These are phyloP conservation scores for Leptobrachium leishanense DNA, from an alignment of 2,113 vertebrate species.

Conservation along the genomic window DNA sequence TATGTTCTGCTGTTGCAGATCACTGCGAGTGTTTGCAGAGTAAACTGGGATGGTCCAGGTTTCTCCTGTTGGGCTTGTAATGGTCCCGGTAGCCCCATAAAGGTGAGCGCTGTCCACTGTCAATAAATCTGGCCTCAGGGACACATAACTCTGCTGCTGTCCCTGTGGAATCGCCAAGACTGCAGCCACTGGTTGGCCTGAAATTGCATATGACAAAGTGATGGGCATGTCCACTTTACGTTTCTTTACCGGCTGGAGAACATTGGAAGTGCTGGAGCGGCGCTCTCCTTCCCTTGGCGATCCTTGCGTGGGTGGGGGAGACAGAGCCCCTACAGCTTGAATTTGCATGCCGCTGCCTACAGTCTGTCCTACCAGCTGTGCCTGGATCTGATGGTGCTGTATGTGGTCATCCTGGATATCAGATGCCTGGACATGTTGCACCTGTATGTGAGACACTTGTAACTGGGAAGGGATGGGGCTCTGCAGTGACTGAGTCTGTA, in stretches of 20 bases:
- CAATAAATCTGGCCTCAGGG: constrained; percentile 92
- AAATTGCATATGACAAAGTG: constrained; percentile 91
- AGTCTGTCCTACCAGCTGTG: constrained; percentile 86
- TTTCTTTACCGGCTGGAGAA: constrained; percentile 97
- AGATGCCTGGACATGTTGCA: constrained; percentile 79
- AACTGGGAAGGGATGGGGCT: constrained; percentile 80
- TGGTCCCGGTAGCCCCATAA: constrained; percentile 95
- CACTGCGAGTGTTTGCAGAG: constrained; percentile 80
- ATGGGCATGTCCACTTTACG: constrained; percentile 97
- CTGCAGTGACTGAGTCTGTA: constrained; percentile 76
- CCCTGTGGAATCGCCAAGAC: constrained; percentile 96
- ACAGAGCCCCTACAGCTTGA: constrained; percentile 89
- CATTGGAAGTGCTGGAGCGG: constrained; percentile 78
- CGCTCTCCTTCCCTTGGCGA: constrained; percentile 87
- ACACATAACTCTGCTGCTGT: constrained; percentile 94
- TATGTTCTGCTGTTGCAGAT: constrained; percentile 93
- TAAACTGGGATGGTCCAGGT: constrained; percentile 99
- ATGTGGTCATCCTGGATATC: constrained; percentile 93
- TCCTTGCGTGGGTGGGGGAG: constrained; percentile 80
- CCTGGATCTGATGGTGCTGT: constrained; percentile 95
- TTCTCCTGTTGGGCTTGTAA: constrained; percentile 95
- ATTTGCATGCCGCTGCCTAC: constrained; percentile 90
- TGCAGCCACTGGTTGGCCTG: constrained; percentile 93
- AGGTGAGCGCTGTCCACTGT: constrained; percentile 97
- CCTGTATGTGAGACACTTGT: constrained; percentile 85